Conservation (phyloP, 2,888 invertebrate species). For the Digitonthophagus gazella region DNA sequence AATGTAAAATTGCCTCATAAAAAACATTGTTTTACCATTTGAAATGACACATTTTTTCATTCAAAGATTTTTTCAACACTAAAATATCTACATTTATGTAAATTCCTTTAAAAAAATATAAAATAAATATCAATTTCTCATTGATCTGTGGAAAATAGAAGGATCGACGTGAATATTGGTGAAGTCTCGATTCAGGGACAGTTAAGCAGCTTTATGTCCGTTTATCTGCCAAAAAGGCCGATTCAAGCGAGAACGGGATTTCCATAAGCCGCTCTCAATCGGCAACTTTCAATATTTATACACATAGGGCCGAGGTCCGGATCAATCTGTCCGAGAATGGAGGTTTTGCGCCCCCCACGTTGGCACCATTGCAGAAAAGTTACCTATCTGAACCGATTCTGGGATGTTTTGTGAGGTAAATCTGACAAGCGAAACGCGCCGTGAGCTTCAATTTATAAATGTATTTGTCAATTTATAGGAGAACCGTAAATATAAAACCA, state of each 20-base stretch:
- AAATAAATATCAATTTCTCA: background rate
- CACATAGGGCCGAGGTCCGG: background rate
- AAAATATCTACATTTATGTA: too few species aligned
- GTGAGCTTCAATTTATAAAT: background rate
- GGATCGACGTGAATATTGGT: constrained; percentile 1
- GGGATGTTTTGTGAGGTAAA: background rate
- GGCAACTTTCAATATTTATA: constrained; percentile 14
- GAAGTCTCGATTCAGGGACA: constrained; percentile 3
- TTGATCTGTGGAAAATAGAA: constrained; percentile 7
- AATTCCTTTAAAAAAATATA: background rate
- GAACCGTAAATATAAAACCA: too few species aligned
- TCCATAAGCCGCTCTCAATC: constrained; percentile 13
- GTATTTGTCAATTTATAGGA: background rate
- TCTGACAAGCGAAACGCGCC: background rate
- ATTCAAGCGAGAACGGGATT: background rate
- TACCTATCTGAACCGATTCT: background rate
- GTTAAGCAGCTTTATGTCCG: constrained; percentile 12
- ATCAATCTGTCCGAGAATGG: background rate
- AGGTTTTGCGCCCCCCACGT: background rate
- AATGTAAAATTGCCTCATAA: too few species aligned
- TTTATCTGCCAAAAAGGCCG: constrained; percentile 5
- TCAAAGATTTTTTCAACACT: too few species aligned
- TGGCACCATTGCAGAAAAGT: constrained; percentile 1
- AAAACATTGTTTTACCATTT: too few species aligned
- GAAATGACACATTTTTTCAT: too few species aligned